Percentiles rank a stretch among this genome's conserved stretches.
Conservation (phyloP, 2,113 vertebrate species). For the Menura novaehollandiae region DNA sequence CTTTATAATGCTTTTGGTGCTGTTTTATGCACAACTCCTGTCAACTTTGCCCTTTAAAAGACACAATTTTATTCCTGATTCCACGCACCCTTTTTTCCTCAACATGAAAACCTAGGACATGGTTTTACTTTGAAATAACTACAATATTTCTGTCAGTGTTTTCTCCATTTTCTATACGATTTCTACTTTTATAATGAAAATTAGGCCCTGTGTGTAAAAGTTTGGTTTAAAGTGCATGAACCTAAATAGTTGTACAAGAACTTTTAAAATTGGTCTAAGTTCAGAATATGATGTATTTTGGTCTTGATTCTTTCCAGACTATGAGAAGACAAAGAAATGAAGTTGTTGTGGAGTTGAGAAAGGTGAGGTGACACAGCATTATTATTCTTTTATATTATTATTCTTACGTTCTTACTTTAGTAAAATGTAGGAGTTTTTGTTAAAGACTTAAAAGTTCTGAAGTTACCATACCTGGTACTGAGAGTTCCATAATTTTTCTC, state of each 20-base stretch:
- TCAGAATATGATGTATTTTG: neutral
- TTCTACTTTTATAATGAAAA: neutral
- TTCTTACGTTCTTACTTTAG: neutral
- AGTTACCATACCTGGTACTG: neutral
- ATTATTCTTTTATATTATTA: neutral
- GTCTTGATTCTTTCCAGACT: constrained; percentile 77
- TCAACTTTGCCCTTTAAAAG: neutral
- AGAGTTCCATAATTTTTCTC: neutral
- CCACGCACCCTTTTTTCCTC: rapidly evolving
- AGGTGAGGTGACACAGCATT: constrained; percentile 75
- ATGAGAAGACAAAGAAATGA: constrained; percentile 99
- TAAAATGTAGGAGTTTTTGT: neutral
- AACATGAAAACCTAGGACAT: rapidly evolving
- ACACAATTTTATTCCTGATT: neutral
- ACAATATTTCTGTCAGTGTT: neutral
- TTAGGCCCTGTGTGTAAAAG: neutral
- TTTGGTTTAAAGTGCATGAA: neutral
- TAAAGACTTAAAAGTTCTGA: neutral
- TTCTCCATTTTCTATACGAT: neutral
- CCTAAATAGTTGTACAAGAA: neutral
- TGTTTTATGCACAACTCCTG: neutral
- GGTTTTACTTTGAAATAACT: neutral
- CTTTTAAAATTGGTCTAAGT: neutral
- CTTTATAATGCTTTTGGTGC: neutral
- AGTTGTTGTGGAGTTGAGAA: constrained; percentile 96